Base-by-base conservation (phyloP, 1,140 invertebrate species). In the Ips nitidus region DNA sequence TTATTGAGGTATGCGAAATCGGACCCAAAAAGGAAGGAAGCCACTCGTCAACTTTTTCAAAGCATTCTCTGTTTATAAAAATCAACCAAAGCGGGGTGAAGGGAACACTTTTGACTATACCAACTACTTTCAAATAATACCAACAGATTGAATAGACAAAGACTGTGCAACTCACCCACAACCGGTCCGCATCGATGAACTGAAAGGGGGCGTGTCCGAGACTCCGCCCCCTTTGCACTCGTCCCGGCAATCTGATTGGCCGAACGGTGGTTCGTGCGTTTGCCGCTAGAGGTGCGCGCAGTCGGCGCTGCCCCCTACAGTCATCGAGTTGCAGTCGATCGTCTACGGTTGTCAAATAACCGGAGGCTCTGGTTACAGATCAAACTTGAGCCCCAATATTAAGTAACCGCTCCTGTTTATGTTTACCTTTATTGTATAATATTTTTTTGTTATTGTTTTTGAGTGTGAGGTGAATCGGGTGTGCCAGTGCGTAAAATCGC, bases 301-400 rank as follows among this genome's bases (percentile, higher is more conserved):
- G 52, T 69, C 47, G 6, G 52, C 2, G 45, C 60, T 42, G 37
- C 67, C 53, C 60, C 53, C 37, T n/a, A 37, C 41, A n/a, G 7
- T 40, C 41, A 7, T 50, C 52, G 59, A 63, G 52, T 52, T 69
- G 59, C 67, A 69, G 67, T 69, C 59, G 59, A 55, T 69, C 59
- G 41, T 55, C 52, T 57, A 63, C 66, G 67, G 61, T 64, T 60
- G 59, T 60, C 57, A 62, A 69, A 63, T 64, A 63, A 63, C 59
- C 60, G 2, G 7, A 37, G 41, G 59, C 59, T 69, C 67, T n/a
- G 50, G 59, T 69, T 63, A 56, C 67, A 69, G 55, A 52, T 60
- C 42, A 67, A 67, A 64, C 62, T 64, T 64, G 45, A 50, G 45
- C 45, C 45, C 22, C 22, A 8, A 50, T 50, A 50, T 50, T 50